Conservation (phyloP, 2,797 vertebrate species). For the Salarias fasciatus region DNA sequence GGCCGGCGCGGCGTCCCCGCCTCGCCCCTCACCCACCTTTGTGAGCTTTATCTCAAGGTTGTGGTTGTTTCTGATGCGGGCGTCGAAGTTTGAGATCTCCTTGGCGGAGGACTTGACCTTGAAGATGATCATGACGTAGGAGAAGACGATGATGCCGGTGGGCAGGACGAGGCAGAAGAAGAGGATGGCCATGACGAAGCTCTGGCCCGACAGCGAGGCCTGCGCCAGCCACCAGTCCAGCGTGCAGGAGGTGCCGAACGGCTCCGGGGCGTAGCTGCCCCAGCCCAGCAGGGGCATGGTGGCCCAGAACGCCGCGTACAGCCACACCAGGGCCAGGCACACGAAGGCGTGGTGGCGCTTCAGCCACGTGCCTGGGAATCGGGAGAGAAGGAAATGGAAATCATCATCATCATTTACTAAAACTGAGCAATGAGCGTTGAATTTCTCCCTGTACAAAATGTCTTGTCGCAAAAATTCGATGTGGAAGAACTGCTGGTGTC, state of each 20-base stretch:
- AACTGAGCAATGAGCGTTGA: no score
- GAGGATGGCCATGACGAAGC: constrained; percentile 91
- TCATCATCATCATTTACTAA: no score
- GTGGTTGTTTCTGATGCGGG: constrained; percentile 88
- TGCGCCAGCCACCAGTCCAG: constrained; percentile 97
- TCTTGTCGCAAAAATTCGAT: no score
- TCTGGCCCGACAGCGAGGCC: constrained; percentile 88
- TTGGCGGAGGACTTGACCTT: constrained; percentile 93
- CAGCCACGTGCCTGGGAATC: constrained; percentile 89
- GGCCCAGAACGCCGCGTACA: constrained; percentile 92
- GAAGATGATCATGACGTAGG: constrained; percentile 92
- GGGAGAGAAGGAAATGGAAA: no score
- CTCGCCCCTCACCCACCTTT: constrained; percentile 79
- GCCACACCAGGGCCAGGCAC: constrained; percentile 88
- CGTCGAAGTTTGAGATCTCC: constrained; percentile 90
- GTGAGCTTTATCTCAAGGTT: constrained; percentile 94
- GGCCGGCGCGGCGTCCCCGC: no score
- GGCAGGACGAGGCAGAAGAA: constrained; percentile 95
- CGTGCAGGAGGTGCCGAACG: constrained; percentile 95
- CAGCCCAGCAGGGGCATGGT: constrained; percentile 93
- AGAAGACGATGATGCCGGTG: constrained; percentile 89
- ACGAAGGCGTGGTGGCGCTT: constrained; percentile 91
- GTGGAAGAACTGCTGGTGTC: no score
- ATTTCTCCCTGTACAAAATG: no score
- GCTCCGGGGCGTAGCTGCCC: constrained; percentile 92